phyloP scores from a whole-genome alignment of 2,888 invertebrate species.

The Acanthosepion pharaonis region DNA sequence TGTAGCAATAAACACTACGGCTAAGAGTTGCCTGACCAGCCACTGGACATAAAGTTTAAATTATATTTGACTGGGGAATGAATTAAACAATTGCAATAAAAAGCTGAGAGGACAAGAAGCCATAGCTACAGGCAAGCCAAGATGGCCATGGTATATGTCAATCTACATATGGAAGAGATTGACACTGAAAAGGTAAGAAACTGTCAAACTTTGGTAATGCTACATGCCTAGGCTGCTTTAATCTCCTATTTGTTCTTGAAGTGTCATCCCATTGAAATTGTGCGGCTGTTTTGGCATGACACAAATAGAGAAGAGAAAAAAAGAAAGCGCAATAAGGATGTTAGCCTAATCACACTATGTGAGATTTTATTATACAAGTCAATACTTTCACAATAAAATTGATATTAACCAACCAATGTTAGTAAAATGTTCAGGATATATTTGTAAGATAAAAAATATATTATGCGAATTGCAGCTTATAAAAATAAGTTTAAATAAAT shows the following conservation, averaged over 20 bases:
- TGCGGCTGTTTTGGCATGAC: neutral
- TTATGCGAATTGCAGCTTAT: no score
- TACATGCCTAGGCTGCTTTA: slow-evolving; percentile 18
- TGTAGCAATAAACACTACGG: neutral
- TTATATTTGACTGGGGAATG: neutral
- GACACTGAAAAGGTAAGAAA: neutral
- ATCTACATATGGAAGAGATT: slow-evolving; percentile 39
- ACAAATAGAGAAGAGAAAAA: neutral
- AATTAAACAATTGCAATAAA: neutral
- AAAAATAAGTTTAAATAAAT: no score
- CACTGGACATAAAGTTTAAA: neutral
- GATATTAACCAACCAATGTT: no score
- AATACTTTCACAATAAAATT: no score
- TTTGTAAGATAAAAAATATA: no score
- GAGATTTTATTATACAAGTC: no score
- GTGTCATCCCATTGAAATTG: neutral
- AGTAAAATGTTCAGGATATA: no score
- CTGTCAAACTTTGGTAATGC: neutral
- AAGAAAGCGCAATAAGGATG: neutral
- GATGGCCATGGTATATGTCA: slow-evolving; percentile 11
- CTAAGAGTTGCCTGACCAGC: neutral
- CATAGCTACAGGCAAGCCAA: neutral
- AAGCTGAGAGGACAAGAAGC: neutral
- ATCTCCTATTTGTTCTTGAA: neutral
- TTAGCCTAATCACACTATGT: neutral